A percentile compares a stretch with the other conserved stretches of the same genome.
Evolutionary conservation across 2,113 vertebrate species (phyloP).

Genomic region (Chionomys nivalis): DNA sequence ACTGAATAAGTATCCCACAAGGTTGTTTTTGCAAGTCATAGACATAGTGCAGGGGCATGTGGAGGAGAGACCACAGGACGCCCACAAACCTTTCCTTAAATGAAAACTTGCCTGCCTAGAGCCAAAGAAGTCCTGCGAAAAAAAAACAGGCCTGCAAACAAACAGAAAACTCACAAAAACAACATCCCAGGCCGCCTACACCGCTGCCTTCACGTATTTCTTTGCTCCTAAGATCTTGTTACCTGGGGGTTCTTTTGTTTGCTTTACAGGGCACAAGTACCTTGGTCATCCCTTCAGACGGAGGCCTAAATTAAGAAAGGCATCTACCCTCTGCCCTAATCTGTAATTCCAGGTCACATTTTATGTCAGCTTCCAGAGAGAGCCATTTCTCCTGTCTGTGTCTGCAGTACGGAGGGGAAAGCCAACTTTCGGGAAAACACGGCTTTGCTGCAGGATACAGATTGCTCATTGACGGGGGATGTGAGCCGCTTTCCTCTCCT

Average conservation of each 20-base stretch:
- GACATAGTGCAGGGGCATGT: conserved; percentile 78
- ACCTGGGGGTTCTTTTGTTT: conserved; percentile 3
- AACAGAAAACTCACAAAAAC: conserved; percentile 68
- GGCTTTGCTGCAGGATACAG: conserved; percentile 9
- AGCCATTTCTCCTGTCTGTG: conserved; percentile 30
- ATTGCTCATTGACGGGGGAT: background rate
- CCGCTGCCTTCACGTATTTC: conserved; percentile 68
- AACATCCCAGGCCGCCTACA: conserved; percentile 1
- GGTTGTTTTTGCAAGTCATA: conserved; percentile 78
- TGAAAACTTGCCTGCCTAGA: conserved; percentile 59
- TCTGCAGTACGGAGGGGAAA: conserved; percentile 30
- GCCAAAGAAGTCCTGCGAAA: conserved; percentile 72
- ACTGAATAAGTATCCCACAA: conserved; percentile 83
- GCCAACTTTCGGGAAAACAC: conserved; percentile 21
- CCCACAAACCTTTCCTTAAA: conserved; percentile 75
- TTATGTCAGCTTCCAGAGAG: conserved; percentile 29
- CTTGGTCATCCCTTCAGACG: conserved; percentile 34
- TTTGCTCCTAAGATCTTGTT: conserved; percentile 56
- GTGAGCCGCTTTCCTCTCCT: background rate
- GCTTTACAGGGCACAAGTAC: conserved; percentile 5
- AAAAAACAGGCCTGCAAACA: conserved; percentile 61
- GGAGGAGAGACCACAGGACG: conserved; percentile 61
- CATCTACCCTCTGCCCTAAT: conserved; percentile 33
- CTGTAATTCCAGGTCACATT: conserved; percentile 60
- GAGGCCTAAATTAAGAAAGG: conserved; percentile 62